These are phyloP conservation scores for Lutjanus argentimaculatus DNA, from an alignment of 2,797 vertebrate species.

Conservation along the genomic window DNA sequence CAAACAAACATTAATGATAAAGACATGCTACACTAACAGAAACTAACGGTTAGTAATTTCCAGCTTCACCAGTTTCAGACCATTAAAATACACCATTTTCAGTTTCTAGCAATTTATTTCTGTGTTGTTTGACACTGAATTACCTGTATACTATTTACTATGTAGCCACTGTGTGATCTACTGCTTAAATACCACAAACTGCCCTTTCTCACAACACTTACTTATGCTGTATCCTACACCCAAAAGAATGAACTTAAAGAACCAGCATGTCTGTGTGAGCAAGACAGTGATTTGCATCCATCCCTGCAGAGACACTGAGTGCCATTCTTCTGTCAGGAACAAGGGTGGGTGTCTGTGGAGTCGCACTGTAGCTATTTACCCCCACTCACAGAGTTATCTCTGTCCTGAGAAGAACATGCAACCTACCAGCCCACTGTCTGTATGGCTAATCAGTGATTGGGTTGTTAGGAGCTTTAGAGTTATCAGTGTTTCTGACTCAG, in stretches of 20 bases:
- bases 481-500: constrained; percentile 10
- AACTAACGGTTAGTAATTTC: neutral
- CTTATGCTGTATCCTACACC: constrained; percentile 30
- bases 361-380: constrained; percentile 50
- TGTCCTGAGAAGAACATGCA: constrained; percentile 46
- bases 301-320: constrained; percentile 70
- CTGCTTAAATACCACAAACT: constrained; percentile 32
- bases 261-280: constrained; percentile 52
- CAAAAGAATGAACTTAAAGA: constrained; percentile 51
- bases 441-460: constrained; percentile 42
- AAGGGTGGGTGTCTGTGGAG: constrained; percentile 74
- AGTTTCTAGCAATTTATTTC: neutral
- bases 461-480: constrained; percentile 12
- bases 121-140: constrained; percentile 10
- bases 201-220: constrained; percentile 9
- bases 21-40: neutral
- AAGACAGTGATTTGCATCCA: constrained; percentile 68
- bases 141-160: neutral
- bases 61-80: neutral
- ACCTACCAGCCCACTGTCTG: constrained; percentile 20
- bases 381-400: constrained; percentile 61
- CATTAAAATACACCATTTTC: neutral
- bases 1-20: neutral
- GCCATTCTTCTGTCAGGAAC: constrained; percentile 70
- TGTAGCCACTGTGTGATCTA: constrained; percentile 10